Base-by-base conservation (phyloP, 2,113 vertebrate species). In the Chrysemys picta region DNA sequence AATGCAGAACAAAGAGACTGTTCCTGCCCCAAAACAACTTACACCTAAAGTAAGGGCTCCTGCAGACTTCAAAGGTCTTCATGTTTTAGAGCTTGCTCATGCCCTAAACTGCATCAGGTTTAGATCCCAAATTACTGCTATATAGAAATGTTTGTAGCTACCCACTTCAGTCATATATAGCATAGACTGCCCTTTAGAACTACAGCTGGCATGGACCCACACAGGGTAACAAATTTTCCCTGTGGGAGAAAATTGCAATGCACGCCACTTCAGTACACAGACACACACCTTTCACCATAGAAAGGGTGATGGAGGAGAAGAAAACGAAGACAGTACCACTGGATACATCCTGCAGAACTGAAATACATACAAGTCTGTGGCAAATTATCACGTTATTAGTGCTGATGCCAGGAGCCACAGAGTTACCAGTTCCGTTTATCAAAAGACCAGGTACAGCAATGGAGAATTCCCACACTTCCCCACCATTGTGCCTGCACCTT, bases 341-440 rank as follows among this genome's bases (percentile, higher is more conserved):
- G 29, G 29, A 62, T 35, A 6, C 29, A 19, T 1, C 10, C 11
- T 75, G 45, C 69, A 88, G 54, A 90, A 45, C 17, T 29, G 76
- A 49, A 5, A 9, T 2, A 47, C 38, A 57, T 85, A 75, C 78
- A 84, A 4, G 3, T 4, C 0, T 0, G 82, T 80, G 16, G 16
- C 24, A 42, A 90, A 72, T 17, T 10, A 24, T 4, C 53, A 17
- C 38, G 29, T 11, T 52, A 80, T 42, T 75, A 38, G n/a, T 38
- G 69, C 69, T 42, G 21, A n/a, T 38, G n/a, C n/a, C 38, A 42
- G 69, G 21, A 38, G n/a, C n/a, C 21, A 38, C 7, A 54, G 53
- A 54, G 53, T 54, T 54, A 54, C 19, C 53, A 54, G 29, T 35
- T 62, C 31, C 6, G 14, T 62, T 62, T 62, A 62, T 35, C 11